Conservation (phyloP, 2,797 vertebrate genomes). For the Onychomys torridus region DNA sequence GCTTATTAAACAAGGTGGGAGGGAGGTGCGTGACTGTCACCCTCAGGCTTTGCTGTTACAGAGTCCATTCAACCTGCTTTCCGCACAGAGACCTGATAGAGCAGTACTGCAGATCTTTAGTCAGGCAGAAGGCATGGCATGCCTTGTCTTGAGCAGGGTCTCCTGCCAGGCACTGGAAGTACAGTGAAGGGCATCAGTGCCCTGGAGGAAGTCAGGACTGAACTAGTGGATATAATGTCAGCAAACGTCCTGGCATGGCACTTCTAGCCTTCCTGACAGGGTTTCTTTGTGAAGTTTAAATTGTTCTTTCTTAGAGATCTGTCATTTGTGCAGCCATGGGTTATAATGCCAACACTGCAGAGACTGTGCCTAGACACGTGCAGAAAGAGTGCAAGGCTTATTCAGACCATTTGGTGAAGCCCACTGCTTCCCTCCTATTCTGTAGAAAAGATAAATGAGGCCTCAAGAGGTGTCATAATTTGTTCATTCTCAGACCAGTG, state of each 20-base stretch:
- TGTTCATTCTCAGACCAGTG: neutral
- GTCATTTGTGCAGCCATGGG: neutral
- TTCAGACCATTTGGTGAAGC: neutral
- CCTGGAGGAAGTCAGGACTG: neutral
- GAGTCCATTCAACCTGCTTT: neutral
- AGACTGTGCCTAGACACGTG: neutral
- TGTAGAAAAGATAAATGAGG: neutral
- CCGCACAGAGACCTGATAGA: neutral
- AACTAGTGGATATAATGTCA: neutral
- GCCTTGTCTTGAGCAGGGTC: neutral
- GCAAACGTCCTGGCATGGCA: neutral
- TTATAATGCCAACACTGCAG: neutral
- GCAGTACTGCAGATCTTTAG: neutral
- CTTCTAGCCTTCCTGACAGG: neutral
- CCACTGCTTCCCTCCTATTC: neutral
- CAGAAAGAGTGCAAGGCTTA: neutral
- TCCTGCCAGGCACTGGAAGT: neutral
- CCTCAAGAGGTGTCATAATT: neutral
- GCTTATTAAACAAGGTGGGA: neutral
- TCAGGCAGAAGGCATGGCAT: neutral
- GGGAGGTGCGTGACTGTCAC: neutral
- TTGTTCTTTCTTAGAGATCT: neutral
- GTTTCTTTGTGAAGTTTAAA: neutral
- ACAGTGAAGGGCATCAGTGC: neutral
- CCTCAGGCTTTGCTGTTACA: neutral